phyloP scores from a whole-genome alignment of 2,797 vertebrate genomes.

The Potorous gilbertii region DNA sequence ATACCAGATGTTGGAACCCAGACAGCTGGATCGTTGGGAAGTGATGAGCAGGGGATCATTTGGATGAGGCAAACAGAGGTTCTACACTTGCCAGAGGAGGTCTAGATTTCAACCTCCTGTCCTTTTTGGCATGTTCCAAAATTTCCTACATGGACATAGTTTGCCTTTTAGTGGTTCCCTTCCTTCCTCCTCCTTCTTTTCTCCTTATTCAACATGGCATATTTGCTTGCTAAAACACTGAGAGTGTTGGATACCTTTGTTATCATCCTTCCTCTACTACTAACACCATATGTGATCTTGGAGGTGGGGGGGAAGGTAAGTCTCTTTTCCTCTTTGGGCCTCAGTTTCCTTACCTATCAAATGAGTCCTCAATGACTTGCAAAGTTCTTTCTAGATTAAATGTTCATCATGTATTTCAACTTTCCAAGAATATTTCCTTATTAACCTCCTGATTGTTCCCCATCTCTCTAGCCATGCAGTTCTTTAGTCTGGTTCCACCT shows the following conservation, averaged over 20 bases:
- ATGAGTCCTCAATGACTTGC: neutral
- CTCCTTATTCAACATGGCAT: neutral
- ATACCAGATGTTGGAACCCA: conserved; percentile 28
- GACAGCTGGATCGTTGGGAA: fast-evolving
- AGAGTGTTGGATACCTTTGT: neutral
- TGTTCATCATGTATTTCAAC: neutral
- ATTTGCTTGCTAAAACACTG: neutral
- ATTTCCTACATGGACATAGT: neutral
- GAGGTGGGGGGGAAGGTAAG: neutral
- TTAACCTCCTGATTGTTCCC: neutral
- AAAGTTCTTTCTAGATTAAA: neutral
- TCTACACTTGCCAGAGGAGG: neutral
- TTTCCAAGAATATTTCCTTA: neutral
- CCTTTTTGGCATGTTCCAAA: neutral
- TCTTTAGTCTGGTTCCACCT: neutral
- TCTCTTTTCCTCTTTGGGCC: neutral
- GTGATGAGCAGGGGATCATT: neutral
- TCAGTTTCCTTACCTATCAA: neutral
- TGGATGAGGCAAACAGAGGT: neutral
- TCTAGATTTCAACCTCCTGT: neutral
- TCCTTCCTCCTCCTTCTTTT: neutral
- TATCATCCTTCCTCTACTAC: neutral
- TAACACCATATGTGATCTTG: neutral
- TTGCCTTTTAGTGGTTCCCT: neutral
- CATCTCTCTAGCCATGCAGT: too few relatives aligned